A percentile compares a stretch with the other conserved stretches of the same genome.
These are phyloP conservation scores for Aquatica leii DNA, from an alignment of 2,888 invertebrate species.

Conservation along the genomic window DNA sequence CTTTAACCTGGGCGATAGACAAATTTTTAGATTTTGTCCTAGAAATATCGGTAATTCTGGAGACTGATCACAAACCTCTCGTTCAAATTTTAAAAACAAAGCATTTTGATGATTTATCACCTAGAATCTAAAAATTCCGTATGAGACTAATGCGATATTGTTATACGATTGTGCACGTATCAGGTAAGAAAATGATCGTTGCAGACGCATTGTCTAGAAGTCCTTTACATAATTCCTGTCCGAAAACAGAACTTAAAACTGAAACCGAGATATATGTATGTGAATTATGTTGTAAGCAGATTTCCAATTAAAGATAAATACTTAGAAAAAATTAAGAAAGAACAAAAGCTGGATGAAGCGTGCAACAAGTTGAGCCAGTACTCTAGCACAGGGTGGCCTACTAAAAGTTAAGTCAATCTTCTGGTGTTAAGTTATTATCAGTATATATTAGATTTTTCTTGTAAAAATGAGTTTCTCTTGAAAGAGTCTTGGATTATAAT, in stretches of 20 bases:
- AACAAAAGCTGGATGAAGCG: constrained; percentile 4
- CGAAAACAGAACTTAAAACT: constrained; percentile 25
- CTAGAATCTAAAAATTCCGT: constrained; percentile 52
- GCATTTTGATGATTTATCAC: constrained; percentile 50
- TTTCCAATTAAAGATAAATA: too few species aligned
- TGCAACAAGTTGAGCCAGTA: neutral
- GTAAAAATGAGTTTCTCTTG: too few species aligned
- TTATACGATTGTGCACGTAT: too few species aligned
- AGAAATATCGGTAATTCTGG: too few species aligned
- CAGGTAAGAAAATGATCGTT: too few species aligned
- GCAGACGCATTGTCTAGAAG: too few species aligned
- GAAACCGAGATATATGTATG: neutral
- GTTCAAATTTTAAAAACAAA: too few species aligned
- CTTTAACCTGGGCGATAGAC: neutral
- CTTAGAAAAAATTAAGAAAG: neutral
- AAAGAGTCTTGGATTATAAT: constrained; percentile 37
- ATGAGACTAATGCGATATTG: too few species aligned
- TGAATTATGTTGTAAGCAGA: neutral
- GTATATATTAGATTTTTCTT: too few species aligned
- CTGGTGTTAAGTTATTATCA: too few species aligned
- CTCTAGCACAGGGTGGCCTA: constrained; percentile 13
- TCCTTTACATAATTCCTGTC: too few species aligned
- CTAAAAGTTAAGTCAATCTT: constrained; percentile 6
- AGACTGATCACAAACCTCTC: too few species aligned
- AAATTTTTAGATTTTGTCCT: neutral